Base-by-base conservation (phyloP, 2,888 invertebrate genomes). In the Nomada ferruginata region DNA sequence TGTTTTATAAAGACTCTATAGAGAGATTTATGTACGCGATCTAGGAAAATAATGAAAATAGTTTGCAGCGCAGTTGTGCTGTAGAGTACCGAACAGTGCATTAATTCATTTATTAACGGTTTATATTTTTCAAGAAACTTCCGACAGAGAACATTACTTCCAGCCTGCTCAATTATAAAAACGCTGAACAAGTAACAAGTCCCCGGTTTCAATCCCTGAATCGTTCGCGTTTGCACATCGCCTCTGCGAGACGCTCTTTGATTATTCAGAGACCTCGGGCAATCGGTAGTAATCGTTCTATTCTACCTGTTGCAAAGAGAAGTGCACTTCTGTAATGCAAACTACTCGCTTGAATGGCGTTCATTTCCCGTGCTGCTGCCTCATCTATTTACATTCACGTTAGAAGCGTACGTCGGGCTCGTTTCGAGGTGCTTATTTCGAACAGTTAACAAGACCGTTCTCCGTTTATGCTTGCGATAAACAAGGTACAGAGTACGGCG, bases 321-420 rank as follows among this genome's bases (percentile, higher is more conserved):
- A 70, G 59, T 59, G 70, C 50, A 60, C 70, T 70, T 50, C 59
- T 70, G 59, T 57, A 47, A 59, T 47, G 69, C 70, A 70, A 70
- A 70, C 70, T 70, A 50, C 59, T 50, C 70, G 15, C 59, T 18
- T 60, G 70, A 70, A 70, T 70, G 36, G 70, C 18, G 70, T 47
- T 70, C 70, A 50, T 70, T 70, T 70, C 70, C 70, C 29, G 70
- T 36, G 36, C 36, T 50, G 10, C 59, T 47, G 15, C 47, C 59
- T 7, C 59, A 47, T 60, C 59, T 60, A 50, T 70, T 70, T 70
- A 50, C 59, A 59, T 29, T 59, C 59, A 3, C 29, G 70, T 60
- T 59, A 50, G 59, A 70, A 29, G 70, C 57, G 57, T 44, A 26
- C 57, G 57, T 23, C 26, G 20, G 9, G 18, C 70, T 70, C 59